Evolutionary conservation across 2,888 invertebrate species (phyloP).

Genomic region (Mallateleia sp.): DNA sequence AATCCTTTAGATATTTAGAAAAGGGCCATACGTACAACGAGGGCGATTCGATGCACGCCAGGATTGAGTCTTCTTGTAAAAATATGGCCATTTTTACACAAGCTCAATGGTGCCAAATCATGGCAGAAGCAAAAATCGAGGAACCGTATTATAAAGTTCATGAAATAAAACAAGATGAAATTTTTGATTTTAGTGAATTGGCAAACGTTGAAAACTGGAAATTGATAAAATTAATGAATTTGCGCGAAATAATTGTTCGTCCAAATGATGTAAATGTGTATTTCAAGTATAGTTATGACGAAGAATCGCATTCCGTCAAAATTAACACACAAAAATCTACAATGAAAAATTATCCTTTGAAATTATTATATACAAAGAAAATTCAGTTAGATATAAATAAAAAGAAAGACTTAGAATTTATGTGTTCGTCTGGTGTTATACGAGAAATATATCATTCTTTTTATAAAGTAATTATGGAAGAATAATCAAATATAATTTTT

Average conservation of each 20-base stretch:
- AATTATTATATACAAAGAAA: too few relatives aligned
- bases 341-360: too few relatives aligned
- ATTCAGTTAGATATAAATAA: too few relatives aligned
- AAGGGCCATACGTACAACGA: conserved; percentile 31
- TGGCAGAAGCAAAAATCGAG: conserved; percentile 1
- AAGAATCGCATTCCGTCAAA: too few relatives aligned
- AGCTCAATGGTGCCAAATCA: conserved; percentile 1
- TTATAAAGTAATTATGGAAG: not conserved
- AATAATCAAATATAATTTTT: too few relatives aligned
- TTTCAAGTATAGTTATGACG: too few relatives aligned
- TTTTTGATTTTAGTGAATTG: conserved; percentile 21
- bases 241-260: too few relatives aligned
- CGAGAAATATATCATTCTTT: not conserved
- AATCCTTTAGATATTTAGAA: conserved; percentile 23
- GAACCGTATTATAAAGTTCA: conserved; percentile 6
- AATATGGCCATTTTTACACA: conserved; percentile 21
- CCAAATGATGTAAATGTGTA: too few relatives aligned
- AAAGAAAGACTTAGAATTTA: too few relatives aligned
- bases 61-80: conserved; percentile 25
- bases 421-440: conserved; percentile 1
- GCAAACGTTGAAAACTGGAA: too few relatives aligned
- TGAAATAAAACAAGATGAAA: not conserved
- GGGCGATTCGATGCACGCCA: conserved; percentile 29
- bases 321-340: too few relatives aligned
- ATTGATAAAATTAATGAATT: too few relatives aligned